Evolutionary conservation across 2,113 vertebrate species (phyloP).

Genomic region (Apodemus speciosus): DNA sequence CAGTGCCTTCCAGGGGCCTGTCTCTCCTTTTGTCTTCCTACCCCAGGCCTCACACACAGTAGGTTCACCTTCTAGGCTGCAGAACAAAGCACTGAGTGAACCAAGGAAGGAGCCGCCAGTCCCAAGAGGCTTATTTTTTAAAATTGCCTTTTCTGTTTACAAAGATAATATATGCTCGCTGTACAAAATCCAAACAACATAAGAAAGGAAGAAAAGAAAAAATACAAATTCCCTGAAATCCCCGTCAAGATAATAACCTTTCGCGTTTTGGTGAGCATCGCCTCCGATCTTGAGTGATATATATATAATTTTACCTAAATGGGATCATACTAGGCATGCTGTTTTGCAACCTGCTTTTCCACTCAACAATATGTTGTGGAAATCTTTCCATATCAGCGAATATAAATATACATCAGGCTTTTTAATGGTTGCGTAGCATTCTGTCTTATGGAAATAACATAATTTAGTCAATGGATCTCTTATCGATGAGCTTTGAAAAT

Average conservation of each 20-base stretch:
- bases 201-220: conserved; percentile 66
- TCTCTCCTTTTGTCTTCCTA: neutral
- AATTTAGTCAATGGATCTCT: conserved; percentile 58
- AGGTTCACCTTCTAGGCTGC: conserved; percentile 1
- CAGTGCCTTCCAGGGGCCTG: neutral
- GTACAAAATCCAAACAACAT: conserved; percentile 71
- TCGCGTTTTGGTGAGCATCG: conserved; percentile 51
- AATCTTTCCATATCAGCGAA: conserved; percentile 77
- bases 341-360: conserved; percentile 79
- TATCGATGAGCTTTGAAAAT: conserved; percentile 41
- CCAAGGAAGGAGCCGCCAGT: neutral
- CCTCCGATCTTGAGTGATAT: conserved; percentile 75
- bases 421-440: conserved; percentile 76
- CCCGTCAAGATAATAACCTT: conserved; percentile 74
- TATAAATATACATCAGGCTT: conserved; percentile 79
- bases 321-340: conserved; percentile 74
- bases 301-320: conserved; percentile 81
- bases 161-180: conserved; percentile 75
- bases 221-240: conserved; percentile 70
- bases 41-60: neutral
- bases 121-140: conserved; percentile 56
- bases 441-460: conserved; percentile 63
- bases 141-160: conserved; percentile 74
- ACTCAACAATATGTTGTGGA: conserved; percentile 78
- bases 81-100: conserved; percentile 40